A percentile compares a stretch with the other conserved stretches of the same genome.
These are phyloP conservation scores for Esox niger DNA, from an alignment of 2,113 vertebrate genomes.

Conservation along the genomic window DNA sequence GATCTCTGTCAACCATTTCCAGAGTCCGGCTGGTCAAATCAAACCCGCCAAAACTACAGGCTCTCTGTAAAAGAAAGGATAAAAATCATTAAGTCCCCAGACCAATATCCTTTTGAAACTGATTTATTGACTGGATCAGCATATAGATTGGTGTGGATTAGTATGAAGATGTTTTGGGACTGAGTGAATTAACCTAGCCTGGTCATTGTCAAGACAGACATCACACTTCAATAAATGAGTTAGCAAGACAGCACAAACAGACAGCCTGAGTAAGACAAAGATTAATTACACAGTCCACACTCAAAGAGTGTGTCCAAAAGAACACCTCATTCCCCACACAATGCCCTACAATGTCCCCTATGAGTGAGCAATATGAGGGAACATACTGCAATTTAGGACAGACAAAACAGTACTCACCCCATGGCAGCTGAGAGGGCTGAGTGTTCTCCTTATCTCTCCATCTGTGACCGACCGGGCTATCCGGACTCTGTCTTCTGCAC, in stretches of 20 bases:
- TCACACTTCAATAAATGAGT: no score
- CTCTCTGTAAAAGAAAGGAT: slow-evolving; percentile 77
- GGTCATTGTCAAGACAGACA: no score
- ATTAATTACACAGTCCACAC: no score
- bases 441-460: slow-evolving; percentile 83
- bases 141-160: neutral
- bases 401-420: slow-evolving; percentile 81
- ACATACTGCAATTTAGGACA: no score
- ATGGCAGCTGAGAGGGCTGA: slow-evolving; percentile 76
- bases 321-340: neutral
- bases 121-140: neutral
- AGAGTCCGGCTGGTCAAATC: slow-evolving; percentile 85
- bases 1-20: slow-evolving; percentile 66
- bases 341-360: no score
- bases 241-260: no score
- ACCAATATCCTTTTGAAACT: neutral
- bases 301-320: no score
- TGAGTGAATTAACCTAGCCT: neutral
- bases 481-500: slow-evolving; percentile 76
- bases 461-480: slow-evolving; percentile 88
- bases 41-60: slow-evolving; percentile 96
- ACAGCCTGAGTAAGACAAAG: neutral
- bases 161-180: neutral
- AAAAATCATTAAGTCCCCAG: neutral
- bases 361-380: no score